Percentiles rank a stretch among this genome's conserved stretches.
Conservation (phyloP, 2,888 invertebrate genomes). For the Scrobipalpa costella region DNA sequence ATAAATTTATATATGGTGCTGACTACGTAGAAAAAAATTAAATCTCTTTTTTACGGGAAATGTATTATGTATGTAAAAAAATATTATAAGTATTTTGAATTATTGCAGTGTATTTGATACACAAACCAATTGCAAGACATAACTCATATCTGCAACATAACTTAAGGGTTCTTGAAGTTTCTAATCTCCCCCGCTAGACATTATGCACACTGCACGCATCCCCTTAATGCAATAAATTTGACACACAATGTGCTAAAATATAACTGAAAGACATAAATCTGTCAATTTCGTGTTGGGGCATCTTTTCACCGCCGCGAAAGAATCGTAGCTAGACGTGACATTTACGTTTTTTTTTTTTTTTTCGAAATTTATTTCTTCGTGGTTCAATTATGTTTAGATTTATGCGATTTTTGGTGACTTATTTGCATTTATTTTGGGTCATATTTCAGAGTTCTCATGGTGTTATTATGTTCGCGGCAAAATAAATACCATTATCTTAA, state of each 20-base stretch:
- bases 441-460: conserved; percentile 3
- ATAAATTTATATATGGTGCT: too few species aligned
- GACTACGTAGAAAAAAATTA: too few species aligned
- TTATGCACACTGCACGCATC: conserved; percentile 29
- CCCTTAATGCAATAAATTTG: conserved; percentile 31
- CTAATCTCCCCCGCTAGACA: conserved; percentile 27
- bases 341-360: conserved; percentile 13
- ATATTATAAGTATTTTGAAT: background rate
- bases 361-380: conserved; percentile 1
- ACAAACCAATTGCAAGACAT: background rate
- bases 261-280: conserved; percentile 34
- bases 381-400: conserved; percentile 13
- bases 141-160: background rate
- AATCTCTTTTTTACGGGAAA: too few species aligned
- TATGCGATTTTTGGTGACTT: background rate
- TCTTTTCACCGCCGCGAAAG: conserved; percentile 21
- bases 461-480: background rate
- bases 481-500: too few species aligned
- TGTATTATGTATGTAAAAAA: too few species aligned
- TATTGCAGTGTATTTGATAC: background rate
- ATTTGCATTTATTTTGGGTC: conserved; percentile 18
- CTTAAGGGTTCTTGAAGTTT: conserved; percentile 20
- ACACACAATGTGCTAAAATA: conserved; percentile 35
- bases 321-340: background rate
- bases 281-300: conserved; percentile 33